These are phyloP conservation scores for Athripsodes cinereus DNA, from an alignment of 2,888 invertebrate genomes.

Conservation along the genomic window DNA sequence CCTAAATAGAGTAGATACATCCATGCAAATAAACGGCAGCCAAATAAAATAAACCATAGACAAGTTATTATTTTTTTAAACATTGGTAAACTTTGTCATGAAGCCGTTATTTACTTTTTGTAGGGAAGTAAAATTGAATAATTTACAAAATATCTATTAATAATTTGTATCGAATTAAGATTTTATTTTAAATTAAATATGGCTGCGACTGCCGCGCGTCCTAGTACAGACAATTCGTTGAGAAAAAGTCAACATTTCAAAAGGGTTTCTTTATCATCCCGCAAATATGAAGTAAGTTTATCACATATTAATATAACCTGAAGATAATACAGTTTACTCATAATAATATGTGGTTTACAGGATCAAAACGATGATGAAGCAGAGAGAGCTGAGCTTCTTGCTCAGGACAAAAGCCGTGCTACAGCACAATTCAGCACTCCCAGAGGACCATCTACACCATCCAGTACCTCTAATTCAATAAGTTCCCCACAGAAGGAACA, in stretches of 20 bases:
- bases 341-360: slow-evolving; percentile 30
- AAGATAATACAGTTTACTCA: too few species aligned
- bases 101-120: too few species aligned
- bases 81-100: too few species aligned
- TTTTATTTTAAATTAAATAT: too few species aligned
- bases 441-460: slow-evolving; percentile 26
- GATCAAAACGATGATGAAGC: slow-evolving; percentile 56
- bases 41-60: too few species aligned
- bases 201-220: neutral
- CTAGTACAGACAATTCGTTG: slow-evolving; percentile 4
- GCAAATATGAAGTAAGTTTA: slow-evolving; percentile 12
- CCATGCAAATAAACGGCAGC: too few species aligned
- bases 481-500: slow-evolving; percentile 59
- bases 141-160: too few species aligned
- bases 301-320: neutral
- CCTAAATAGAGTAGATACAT: too few species aligned
- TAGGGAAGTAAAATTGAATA: too few species aligned
- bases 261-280: neutral
- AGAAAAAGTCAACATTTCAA: slow-evolving; percentile 13
- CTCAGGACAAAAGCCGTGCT: slow-evolving; percentile 41
- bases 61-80: too few species aligned
- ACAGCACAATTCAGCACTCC: slow-evolving; percentile 39
- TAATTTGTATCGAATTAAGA: too few species aligned
- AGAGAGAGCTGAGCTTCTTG: slow-evolving; percentile 48
- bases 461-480: slow-evolving; percentile 34